Evolutionary conservation across 2,888 invertebrate species (phyloP).

Genomic region (Platycheirus albimanus): DNA sequence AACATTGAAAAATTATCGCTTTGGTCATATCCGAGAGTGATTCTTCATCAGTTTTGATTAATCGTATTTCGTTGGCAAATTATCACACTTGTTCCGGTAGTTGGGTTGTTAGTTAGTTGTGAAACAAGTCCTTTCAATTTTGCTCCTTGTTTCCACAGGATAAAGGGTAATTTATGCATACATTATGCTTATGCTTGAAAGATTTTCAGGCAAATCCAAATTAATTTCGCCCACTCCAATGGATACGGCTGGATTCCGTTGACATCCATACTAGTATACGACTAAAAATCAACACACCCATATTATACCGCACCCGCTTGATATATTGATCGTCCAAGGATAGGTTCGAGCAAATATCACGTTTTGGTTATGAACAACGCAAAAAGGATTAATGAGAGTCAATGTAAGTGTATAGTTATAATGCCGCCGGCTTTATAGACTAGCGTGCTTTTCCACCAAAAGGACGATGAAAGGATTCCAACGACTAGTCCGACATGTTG

Average conservation of each 20-base stretch:
- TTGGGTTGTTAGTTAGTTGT: neutral
- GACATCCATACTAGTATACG: conserved; percentile 19
- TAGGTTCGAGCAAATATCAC: conserved; percentile 22
- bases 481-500: neutral
- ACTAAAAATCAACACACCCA: conserved; percentile 16
- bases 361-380: conserved; percentile 33
- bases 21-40: neutral
- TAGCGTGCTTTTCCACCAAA: conserved; percentile 11
- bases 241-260: neutral
- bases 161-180: conserved; percentile 61
- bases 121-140: conserved; percentile 29
- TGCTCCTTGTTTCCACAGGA: conserved; percentile 26
- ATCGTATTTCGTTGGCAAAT: conserved; percentile 41
- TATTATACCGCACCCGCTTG: conserved; percentile 36
- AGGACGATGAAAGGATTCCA: conserved; percentile 20
- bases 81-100: conserved; percentile 30
- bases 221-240: conserved; percentile 36
- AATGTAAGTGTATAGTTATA: conserved; percentile 24
- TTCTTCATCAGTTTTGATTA: conserved; percentile 45
- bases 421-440: neutral
- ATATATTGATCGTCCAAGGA: conserved; percentile 34
- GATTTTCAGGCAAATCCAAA: conserved; percentile 42
- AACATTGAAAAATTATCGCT: neutral
- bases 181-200: conserved; percentile 45
- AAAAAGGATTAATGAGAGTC: conserved; percentile 60